These are phyloP conservation scores for Syngnathus rostellatus DNA, from an alignment of 2,797 vertebrate genomes.

Conservation along the genomic window DNA sequence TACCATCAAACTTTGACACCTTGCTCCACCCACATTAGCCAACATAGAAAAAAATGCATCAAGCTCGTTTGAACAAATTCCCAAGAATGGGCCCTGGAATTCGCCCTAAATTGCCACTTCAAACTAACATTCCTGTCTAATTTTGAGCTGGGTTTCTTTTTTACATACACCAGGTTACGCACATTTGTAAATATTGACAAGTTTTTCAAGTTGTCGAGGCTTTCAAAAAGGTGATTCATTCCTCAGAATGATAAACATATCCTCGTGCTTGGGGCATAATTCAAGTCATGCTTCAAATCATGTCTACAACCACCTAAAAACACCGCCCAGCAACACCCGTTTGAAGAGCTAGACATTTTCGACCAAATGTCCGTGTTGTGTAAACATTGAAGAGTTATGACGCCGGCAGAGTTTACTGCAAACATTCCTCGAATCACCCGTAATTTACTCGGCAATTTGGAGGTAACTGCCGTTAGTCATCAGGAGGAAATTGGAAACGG, in stretches of 20 bases:
- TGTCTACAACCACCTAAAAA: conserved; percentile 56
- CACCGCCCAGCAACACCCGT: conserved; percentile 29
- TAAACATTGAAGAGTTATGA: conserved; percentile 42
- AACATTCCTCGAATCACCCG: neutral
- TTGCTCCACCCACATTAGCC: too few relatives aligned
- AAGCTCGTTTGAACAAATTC: too few relatives aligned
- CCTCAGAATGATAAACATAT: neutral
- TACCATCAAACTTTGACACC: too few relatives aligned
- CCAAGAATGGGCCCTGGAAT: too few relatives aligned
- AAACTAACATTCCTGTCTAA: too few relatives aligned
- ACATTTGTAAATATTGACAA: too few relatives aligned
- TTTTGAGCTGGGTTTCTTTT: too few relatives aligned
- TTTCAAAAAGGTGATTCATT: neutral
- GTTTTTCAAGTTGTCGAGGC: neutral
- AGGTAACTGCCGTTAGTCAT: conserved; percentile 30
- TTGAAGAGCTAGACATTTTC: conserved; percentile 24
- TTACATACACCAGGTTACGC: too few relatives aligned
- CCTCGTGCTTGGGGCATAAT: neutral
- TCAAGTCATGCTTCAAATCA: conserved; percentile 41
- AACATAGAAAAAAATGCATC: too few relatives aligned
- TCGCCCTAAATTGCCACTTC: too few relatives aligned
- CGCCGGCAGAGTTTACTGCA: conserved; percentile 16
- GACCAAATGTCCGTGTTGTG: conserved; percentile 23
- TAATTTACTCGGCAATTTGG: conserved; percentile 20
- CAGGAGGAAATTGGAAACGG: conserved; percentile 23